Percentiles rank a stretch among this genome's conserved stretches.
Evolutionary conservation across 1,140 invertebrate genomes (phyloP).

Genomic region (Trachymyrmex cornetzi): DNA sequence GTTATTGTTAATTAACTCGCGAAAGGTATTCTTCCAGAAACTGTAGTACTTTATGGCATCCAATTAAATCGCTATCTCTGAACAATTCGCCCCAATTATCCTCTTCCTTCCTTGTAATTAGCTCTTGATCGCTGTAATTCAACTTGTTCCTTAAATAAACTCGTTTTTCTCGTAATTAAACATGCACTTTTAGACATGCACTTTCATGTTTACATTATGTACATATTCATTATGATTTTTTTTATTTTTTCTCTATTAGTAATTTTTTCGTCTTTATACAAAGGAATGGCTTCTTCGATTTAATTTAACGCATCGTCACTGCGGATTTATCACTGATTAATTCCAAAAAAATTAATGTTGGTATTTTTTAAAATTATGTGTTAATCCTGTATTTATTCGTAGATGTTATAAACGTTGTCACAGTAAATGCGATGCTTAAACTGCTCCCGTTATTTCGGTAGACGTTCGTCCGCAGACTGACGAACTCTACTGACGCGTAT

Average conservation of each 20-base stretch:
- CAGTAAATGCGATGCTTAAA: conserved; percentile 1
- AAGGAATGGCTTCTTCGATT: not conserved
- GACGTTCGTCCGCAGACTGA: conserved; percentile 72
- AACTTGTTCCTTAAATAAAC: conserved; percentile 12
- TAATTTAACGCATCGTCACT: not conserved
- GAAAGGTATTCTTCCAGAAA: conserved; percentile 10
- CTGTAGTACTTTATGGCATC: conserved; percentile 6
- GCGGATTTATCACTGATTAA: not conserved
- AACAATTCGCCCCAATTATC: conserved; percentile 39
- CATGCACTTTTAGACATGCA: conserved; percentile 1
- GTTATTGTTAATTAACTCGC: conserved; percentile 19
- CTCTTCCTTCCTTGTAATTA: not conserved
- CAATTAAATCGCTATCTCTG: conserved; percentile 7
- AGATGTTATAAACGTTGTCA: not conserved
- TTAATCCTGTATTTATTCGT: not conserved
- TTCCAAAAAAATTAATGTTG: not conserved
- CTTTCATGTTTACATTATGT: not conserved
- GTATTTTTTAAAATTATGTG: not conserved
- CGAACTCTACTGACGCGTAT: conserved; percentile 63
- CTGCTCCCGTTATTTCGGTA: conserved; percentile 31
- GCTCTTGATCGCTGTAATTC: conserved; percentile 16
- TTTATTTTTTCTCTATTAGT: not conserved
- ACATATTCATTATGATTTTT: not conserved
- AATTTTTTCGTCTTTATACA: not conserved
- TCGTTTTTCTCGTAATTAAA: conserved; percentile 2